Percentiles rank a stretch among this genome's conserved stretches.
phyloP scores from a whole-genome alignment of 2,113 vertebrate genomes.

The Barbus barbus region DNA sequence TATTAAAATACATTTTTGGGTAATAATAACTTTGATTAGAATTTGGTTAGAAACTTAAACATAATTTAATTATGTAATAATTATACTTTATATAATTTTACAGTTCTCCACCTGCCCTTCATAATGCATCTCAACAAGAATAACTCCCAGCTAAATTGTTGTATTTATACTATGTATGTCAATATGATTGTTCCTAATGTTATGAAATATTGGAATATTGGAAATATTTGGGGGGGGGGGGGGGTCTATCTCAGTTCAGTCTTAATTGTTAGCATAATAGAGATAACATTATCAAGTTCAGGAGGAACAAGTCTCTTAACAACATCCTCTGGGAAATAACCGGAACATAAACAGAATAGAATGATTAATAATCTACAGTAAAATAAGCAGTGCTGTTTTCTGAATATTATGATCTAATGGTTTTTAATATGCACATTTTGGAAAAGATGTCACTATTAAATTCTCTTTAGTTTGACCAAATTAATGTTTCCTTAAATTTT shows the following conservation, averaged over 20 bases:
- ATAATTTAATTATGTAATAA: background rate
- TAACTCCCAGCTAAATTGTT: background rate
- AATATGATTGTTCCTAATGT: too few relatives aligned
- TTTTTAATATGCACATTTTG: background rate
- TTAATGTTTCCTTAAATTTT: background rate
- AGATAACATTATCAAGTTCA: background rate
- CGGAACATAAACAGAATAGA: background rate
- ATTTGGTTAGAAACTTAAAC: background rate
- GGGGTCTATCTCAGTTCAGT: too few relatives aligned
- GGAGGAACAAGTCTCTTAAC: background rate
- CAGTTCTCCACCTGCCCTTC: background rate
- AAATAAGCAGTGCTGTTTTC: background rate
- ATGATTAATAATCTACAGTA: background rate
- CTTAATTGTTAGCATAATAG: too few relatives aligned
- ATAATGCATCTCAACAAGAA: background rate
- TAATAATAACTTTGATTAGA: background rate
- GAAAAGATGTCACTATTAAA: too few relatives aligned
- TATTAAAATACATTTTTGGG: too few relatives aligned
- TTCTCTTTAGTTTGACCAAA: too few relatives aligned
- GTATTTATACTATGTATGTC: too few relatives aligned
- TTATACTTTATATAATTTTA: background rate
- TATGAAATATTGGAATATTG: too few relatives aligned
- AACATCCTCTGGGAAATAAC: background rate
- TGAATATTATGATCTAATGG: background rate
- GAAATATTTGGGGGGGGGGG: too few relatives aligned